phyloP scores from a whole-genome alignment of 2,797 vertebrate genomes.

The Anguilla anguilla region DNA sequence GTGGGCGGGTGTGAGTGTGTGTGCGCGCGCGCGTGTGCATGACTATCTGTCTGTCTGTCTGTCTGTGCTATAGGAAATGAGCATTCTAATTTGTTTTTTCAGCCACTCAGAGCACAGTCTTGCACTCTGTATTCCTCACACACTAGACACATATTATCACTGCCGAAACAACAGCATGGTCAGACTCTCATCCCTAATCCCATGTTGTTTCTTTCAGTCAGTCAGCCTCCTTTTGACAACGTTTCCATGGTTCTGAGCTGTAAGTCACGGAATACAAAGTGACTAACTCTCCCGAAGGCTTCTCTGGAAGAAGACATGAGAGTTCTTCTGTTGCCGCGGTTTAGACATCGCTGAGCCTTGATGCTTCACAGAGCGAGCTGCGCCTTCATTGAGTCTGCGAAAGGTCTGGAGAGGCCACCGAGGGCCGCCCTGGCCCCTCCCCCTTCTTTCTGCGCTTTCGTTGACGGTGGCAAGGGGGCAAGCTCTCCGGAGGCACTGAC shows the following conservation, averaged over 20 bases:
- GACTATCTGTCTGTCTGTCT: no score
- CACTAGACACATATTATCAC: not conserved
- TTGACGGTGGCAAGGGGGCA: not conserved
- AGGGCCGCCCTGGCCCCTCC: not conserved
- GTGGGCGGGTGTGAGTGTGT: slow-evolving; percentile 1
- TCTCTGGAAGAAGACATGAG: no score
- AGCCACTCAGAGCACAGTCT: not conserved
- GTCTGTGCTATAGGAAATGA: not conserved
- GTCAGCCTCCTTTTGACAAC: not conserved
- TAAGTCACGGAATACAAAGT: not conserved
- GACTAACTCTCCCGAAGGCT: not conserved
- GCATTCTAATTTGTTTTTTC: not conserved
- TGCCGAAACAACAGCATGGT: not conserved
- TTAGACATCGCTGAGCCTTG: no score
- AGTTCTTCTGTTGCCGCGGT: not conserved
- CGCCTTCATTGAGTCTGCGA: not conserved
- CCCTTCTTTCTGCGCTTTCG: not conserved
- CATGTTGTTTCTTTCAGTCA: not conserved
- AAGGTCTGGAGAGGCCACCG: not conserved
- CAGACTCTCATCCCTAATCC: not conserved
- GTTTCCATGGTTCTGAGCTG: not conserved
- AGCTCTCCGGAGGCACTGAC: not conserved
- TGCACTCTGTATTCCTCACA: not conserved
- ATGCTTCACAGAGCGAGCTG: not conserved
- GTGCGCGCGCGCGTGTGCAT: not conserved